phyloP scores from a whole-genome alignment of 2,888 invertebrate species.

The Luffia ferchaultella region DNA sequence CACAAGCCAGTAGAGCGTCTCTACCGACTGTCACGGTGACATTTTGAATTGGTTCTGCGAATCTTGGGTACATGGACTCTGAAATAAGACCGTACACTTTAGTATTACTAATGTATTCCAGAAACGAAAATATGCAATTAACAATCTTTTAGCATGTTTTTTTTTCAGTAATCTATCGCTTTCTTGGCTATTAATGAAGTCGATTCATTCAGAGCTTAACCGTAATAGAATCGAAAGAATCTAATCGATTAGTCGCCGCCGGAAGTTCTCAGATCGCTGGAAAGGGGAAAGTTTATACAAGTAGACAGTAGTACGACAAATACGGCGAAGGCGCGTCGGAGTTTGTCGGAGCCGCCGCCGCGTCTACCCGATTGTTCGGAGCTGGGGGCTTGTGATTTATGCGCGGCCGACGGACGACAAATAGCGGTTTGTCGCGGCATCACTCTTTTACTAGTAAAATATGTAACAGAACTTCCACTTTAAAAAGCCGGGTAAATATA shows the following conservation, averaged over 20 bases:
- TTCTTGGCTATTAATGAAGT: too few species aligned
- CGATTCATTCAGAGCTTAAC: too few species aligned
- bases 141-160: too few species aligned
- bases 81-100: too few species aligned
- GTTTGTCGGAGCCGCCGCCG: conserved; percentile 3
- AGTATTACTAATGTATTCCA: too few species aligned
- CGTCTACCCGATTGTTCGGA: conserved; percentile 24
- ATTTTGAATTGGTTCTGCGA: conserved; percentile 89
- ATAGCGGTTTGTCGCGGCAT: conserved; percentile 58
- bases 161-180: too few species aligned
- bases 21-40: conserved; percentile 88
- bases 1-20: conserved; percentile 87
- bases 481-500: conserved; percentile 14
- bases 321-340: not conserved
- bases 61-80: conserved; percentile 79
- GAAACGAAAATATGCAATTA: too few species aligned
- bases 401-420: conserved; percentile 48
- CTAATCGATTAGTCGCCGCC: too few species aligned
- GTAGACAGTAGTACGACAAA: too few species aligned
- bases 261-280: too few species aligned
- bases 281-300: too few species aligned
- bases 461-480: conserved; percentile 30
- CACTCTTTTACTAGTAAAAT: conserved; percentile 48
- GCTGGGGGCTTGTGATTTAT: conserved; percentile 51
- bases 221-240: too few species aligned